Evolutionary conservation across 2,888 invertebrate species (phyloP), one percentile per base, ranked within the genome.

Genomic region (Epiperipatus broadwayi): DNA sequence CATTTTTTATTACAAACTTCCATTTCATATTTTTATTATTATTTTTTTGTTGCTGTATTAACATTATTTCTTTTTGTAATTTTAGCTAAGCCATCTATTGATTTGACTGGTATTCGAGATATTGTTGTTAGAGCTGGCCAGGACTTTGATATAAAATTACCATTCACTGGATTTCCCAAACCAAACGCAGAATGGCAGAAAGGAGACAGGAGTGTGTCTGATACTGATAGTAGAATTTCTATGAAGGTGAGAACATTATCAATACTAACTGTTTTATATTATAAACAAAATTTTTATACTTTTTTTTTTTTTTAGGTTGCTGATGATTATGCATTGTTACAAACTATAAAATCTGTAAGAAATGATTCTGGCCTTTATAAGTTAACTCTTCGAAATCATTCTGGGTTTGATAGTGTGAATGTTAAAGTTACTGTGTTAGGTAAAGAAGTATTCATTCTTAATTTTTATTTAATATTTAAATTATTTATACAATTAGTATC

Each of bases 81-180:
- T n/a, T n/a, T 87, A 2, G 91, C 91, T 61, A 89, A 91, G 57
- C 97, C 97, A 18, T 74, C 79, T 55, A 80, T 97, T 72, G 91
- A 97, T 56, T 70, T 91, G 46, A 77, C 83, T 31, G 83, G 78
- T 38, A 77, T 95, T 33, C 75, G 85, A 32, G 95, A 97, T 54
- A 89, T 99, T 52, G 80, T 83, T 3, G 91, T 97, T 3, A 74
- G 84, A 47, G 95, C 95, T 45, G 97, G 97, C 36, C 91, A 97
- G 66, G 87, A 91, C 60, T 93, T 97, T 67, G 79, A 81, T 49
- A 87, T 97, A 54, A 81, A 84, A 53, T 80, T 97, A 12, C 95
- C 95, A 3, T 95, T 83, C 61, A 72, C 79, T 49, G 91, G 89
- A 46, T 81, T 87, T 71, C 95, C 97, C 2, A 80, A 83, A 62